phyloP scores from a whole-genome alignment of 37 sponge, comb jelly and placozoan genomes.

The Eunapius fragilis region DNA sequence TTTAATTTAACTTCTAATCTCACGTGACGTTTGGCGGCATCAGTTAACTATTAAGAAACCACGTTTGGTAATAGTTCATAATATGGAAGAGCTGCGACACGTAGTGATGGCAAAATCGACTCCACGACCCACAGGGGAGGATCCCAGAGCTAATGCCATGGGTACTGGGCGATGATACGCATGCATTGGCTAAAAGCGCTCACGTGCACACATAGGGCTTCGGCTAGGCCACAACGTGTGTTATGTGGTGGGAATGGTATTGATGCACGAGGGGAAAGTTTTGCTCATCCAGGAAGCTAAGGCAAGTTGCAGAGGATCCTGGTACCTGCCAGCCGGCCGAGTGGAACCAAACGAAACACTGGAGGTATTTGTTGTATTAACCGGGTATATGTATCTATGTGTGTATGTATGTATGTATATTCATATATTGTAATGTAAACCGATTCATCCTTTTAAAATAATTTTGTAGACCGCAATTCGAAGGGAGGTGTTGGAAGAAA shows the following conservation, averaged over 20 bases:
- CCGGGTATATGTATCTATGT: background rate
- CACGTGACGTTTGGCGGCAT: too few relatives aligned
- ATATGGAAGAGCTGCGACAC: conserved; percentile 36
- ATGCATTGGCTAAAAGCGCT: too few relatives aligned
- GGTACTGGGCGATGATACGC: background rate
- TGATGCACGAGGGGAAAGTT: conserved; percentile 70
- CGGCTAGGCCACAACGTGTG: conserved; percentile 40
- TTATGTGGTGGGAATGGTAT: conserved; percentile 86
- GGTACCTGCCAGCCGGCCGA: conserved; percentile 94
- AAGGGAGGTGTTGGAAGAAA: conserved; percentile 64
- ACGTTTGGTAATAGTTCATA: too few relatives aligned
- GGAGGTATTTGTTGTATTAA: background rate
- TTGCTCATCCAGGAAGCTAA: conserved; percentile 95
- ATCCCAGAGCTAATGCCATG: conserved; percentile 21
- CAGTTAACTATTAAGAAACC: too few relatives aligned
- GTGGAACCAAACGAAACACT: conserved; percentile 64
- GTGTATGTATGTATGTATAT: conserved; percentile 2
- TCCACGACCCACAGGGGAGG: conserved; percentile 13
- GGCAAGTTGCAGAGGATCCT: conserved; percentile 78
- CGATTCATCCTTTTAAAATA: too few relatives aligned
- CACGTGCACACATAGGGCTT: conserved; percentile 31
- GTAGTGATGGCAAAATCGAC: conserved; percentile 9
- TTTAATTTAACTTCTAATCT: too few relatives aligned
- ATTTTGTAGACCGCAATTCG: background rate
- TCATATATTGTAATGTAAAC: too few relatives aligned